Conservation (phyloP, 2,113 vertebrate species). For the Brevimyrus niger region DNA sequence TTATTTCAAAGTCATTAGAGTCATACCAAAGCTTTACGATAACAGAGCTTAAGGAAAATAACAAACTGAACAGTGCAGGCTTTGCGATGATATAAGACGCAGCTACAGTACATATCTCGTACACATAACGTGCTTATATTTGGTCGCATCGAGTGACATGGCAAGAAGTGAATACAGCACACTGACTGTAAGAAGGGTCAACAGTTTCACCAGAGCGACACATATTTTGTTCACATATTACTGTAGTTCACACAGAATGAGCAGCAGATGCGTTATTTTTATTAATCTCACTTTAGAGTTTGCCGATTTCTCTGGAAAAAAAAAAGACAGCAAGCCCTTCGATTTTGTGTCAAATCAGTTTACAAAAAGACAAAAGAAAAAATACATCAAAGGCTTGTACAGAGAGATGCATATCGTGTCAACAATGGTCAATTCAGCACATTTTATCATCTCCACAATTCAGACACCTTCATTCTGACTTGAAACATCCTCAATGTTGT, state of each 20-base stretch:
- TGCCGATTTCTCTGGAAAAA: background rate
- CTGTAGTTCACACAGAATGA: background rate
- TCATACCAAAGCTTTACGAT: background rate
- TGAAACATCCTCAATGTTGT: background rate
- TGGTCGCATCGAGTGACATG: background rate
- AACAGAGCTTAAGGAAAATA: background rate
- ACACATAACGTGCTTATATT: background rate
- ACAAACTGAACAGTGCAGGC: background rate
- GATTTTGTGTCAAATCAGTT: conserved; percentile 16
- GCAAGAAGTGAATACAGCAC: background rate
- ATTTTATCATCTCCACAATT: background rate
- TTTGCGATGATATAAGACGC: background rate
- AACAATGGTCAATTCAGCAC: background rate
- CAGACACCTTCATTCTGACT: background rate
- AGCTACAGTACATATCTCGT: background rate
- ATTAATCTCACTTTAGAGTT: background rate
- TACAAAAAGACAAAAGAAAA: conserved; percentile 14
- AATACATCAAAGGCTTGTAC: conserved; percentile 16
- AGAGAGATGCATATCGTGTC: background rate
- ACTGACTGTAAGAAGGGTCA: background rate
- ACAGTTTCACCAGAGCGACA: background rate
- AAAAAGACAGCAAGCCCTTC: background rate
- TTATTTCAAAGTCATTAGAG: background rate
- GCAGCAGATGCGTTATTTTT: background rate
- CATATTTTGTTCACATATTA: background rate